A percentile compares a stretch with the other conserved stretches of the same genome.
These are phyloP conservation scores for Eugnorisma glareosa DNA, from an alignment of 2,888 invertebrate species.

Conservation along the genomic window DNA sequence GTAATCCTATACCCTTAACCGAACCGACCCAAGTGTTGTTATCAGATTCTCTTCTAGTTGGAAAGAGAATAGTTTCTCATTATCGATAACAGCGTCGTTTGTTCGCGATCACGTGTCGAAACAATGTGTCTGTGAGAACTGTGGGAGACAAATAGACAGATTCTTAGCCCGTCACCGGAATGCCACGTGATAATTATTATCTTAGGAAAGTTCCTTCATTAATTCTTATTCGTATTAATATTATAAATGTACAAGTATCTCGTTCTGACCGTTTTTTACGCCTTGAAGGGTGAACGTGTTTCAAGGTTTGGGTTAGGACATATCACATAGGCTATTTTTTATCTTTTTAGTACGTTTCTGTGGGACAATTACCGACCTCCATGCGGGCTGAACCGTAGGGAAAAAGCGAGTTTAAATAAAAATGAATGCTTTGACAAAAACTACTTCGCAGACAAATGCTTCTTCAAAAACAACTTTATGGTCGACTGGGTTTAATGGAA, in stretches of 20 bases:
- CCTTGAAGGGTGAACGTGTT: background rate
- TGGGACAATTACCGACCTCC: background rate
- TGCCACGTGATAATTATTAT: conserved; percentile 7
- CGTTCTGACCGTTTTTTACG: background rate
- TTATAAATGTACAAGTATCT: background rate
- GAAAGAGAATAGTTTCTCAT: conserved; percentile 25
- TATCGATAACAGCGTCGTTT: conserved; percentile 1
- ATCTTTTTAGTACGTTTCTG: background rate
- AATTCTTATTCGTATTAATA: background rate
- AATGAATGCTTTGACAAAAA: background rate
- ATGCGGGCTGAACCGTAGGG: background rate
- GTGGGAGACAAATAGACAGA: background rate
- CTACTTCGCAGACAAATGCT: background rate
- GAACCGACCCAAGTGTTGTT: background rate
- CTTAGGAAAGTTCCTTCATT: background rate
- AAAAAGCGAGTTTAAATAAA: background rate
- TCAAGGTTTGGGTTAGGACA: background rate
- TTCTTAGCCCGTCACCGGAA: conserved; percentile 20
- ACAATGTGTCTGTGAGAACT: conserved; percentile 27
- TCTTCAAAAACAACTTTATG: background rate
- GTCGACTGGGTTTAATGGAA: background rate
- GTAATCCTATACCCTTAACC: conserved; percentile 8
- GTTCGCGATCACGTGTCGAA: conserved; percentile 25
- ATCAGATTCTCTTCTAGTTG: conserved; percentile 9
- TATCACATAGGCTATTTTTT: background rate